phyloP scores from a whole-genome alignment of 1,140 invertebrate species.

The Diorhabda sublineata region DNA sequence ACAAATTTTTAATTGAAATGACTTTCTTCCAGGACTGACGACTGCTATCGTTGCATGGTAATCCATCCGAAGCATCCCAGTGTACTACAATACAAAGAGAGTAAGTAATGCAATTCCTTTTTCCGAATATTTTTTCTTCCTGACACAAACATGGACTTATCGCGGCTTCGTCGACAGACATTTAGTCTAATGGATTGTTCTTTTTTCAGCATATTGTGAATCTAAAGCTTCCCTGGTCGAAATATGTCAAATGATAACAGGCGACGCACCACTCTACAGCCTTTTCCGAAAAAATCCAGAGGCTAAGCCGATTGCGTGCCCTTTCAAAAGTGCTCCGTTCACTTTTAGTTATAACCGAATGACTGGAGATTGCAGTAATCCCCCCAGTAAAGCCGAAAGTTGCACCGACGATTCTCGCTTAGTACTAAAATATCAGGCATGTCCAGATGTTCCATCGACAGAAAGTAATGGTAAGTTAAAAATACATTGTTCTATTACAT shows the following conservation, averaged over 20 bases:
- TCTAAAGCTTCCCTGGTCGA: slow-evolving; percentile 52
- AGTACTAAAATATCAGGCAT: slow-evolving; percentile 78
- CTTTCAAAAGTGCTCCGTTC: slow-evolving; percentile 71
- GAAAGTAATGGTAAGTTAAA: slow-evolving; percentile 59
- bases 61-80: slow-evolving; percentile 67
- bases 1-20: too few relatives aligned
- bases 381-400: slow-evolving; percentile 72
- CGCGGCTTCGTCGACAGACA: too few relatives aligned
- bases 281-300: slow-evolving; percentile 67
- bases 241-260: slow-evolving; percentile 63
- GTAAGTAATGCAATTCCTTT: slow-evolving; percentile 53
- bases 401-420: slow-evolving; percentile 78
- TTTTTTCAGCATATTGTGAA: slow-evolving; percentile 57
- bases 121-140: not conserved
- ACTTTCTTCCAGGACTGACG: slow-evolving; percentile 44
- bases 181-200: not conserved
- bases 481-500: not conserved
- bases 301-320: slow-evolving; percentile 63
- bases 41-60: slow-evolving; percentile 62
- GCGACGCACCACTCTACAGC: slow-evolving; percentile 67
- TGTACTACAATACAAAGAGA: slow-evolving; percentile 74
- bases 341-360: slow-evolving; percentile 73
- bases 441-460: slow-evolving; percentile 72
- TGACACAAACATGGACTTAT: too few relatives aligned
- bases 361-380: slow-evolving; percentile 69